Evolutionary conservation across 2,888 invertebrate genomes (phyloP).

Genomic region (Cremastinae sp.): DNA sequence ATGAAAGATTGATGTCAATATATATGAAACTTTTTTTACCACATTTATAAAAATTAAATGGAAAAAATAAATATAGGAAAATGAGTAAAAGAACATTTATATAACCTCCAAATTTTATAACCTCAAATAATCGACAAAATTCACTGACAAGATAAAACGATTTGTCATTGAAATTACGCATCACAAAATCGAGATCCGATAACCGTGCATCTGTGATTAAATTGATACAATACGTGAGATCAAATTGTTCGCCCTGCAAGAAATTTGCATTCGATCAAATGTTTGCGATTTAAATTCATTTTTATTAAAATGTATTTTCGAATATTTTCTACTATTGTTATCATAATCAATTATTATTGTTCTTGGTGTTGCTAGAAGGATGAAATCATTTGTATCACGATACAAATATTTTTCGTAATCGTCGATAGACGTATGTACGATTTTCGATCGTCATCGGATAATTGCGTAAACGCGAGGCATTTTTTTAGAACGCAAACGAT

Average conservation of each 20-base stretch:
- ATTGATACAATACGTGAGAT: slow-evolving; percentile 10
- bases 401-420: too few relatives aligned
- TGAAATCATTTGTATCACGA: neutral
- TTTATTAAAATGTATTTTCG: too few relatives aligned
- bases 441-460: too few relatives aligned
- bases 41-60: neutral
- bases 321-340: too few relatives aligned
- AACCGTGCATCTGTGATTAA: slow-evolving; percentile 16
- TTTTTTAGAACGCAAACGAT: too few relatives aligned
- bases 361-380: neutral
- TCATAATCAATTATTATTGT: neutral
- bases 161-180: slow-evolving; percentile 18
- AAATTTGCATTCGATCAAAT: slow-evolving; percentile 1
- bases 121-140: slow-evolving; percentile 6
- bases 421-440: too few relatives aligned
- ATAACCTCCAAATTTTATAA: neutral
- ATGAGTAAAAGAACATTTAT: neutral
- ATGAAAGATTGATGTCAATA: too few relatives aligned
- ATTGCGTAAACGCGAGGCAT: too few relatives aligned
- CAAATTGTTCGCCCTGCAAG: neutral
- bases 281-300: too few relatives aligned
- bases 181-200: slow-evolving; percentile 11
- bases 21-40: neutral
- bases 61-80: neutral
- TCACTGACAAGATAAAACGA: neutral